Conservation (phyloP, 1,140 invertebrate genomes). For the Bombus consobrinus region DNA sequence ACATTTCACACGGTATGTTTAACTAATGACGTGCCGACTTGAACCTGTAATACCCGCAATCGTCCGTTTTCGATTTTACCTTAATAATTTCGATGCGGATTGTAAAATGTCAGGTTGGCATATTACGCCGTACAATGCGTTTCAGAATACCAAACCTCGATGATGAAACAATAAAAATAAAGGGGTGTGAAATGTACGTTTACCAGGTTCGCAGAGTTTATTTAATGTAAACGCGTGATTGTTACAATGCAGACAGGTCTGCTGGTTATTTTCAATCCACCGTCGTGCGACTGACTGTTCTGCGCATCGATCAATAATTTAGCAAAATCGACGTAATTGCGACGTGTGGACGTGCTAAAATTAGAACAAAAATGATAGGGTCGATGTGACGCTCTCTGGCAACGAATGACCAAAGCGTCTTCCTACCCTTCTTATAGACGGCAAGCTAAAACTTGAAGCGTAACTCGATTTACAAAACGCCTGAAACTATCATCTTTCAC, state of each 20-base stretch:
- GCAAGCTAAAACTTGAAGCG: neutral
- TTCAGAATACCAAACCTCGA: neutral
- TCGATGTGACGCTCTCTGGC: neutral
- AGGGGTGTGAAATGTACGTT: neutral
- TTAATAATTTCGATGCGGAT: neutral
- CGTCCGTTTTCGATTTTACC: neutral
- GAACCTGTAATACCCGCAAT: neutral
- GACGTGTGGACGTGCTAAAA: slow-evolving; percentile 24
- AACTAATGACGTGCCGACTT: neutral
- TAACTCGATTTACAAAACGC: slow-evolving; percentile 12
- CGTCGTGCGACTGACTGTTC: slow-evolving; percentile 23
- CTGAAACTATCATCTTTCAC: neutral
- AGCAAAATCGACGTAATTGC: slow-evolving; percentile 44
- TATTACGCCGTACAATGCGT: neutral
- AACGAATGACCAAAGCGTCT: neutral
- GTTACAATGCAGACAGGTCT: slow-evolving; percentile 10
- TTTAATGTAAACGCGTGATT: slow-evolving; percentile 21
- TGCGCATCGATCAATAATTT: slow-evolving; percentile 45
- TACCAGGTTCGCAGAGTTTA: neutral
- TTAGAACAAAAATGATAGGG: slow-evolving; percentile 11
- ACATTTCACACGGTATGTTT: slow-evolving; percentile 11
- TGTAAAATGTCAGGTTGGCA: neutral
- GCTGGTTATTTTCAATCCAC: slow-evolving; percentile 39
- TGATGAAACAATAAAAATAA: no score
- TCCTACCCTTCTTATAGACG: neutral